A percentile compares a stretch with the other conserved stretches of the same genome.
Conservation (phyloP, 2,797 vertebrate genomes). For the Accipiter superciliosus region DNA sequence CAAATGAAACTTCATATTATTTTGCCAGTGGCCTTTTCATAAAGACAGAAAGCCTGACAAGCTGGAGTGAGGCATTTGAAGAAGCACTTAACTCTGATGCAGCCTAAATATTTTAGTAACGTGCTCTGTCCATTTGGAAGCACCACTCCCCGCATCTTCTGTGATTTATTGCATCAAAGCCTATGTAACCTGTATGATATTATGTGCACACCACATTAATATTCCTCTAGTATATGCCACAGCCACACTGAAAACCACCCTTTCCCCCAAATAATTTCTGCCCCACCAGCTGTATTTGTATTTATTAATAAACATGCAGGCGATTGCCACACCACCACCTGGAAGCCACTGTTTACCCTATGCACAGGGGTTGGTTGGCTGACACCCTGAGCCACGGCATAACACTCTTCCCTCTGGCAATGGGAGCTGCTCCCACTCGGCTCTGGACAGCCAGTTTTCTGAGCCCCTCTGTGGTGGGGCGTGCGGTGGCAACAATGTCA, state of each 20-base stretch:
- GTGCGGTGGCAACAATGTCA: neutral
- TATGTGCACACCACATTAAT: neutral
- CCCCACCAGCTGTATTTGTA: neutral
- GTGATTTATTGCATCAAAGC: neutral
- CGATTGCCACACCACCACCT: neutral
- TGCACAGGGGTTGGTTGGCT: neutral
- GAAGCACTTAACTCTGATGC: neutral
- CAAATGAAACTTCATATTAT: neutral
- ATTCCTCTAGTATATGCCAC: neutral
- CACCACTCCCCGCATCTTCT: neutral
- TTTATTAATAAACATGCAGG: neutral
- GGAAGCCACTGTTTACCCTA: neutral
- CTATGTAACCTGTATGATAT: neutral
- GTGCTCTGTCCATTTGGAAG: neutral
- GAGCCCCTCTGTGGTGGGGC: neutral
- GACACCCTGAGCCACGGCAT: neutral
- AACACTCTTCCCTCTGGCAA: neutral
- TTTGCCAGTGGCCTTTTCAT: slow-evolving; percentile 5
- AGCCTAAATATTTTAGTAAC: slow-evolving; percentile 26
- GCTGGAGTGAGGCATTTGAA: neutral
- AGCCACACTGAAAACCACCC: neutral
- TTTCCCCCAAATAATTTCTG: neutral
- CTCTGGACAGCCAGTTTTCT: neutral
- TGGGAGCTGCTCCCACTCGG: neutral
- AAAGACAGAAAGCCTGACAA: neutral